Evolutionary conservation across 92 coral and sea anemone genomes (phyloP).

Genomic region (Epizoanthus stellaris): DNA sequence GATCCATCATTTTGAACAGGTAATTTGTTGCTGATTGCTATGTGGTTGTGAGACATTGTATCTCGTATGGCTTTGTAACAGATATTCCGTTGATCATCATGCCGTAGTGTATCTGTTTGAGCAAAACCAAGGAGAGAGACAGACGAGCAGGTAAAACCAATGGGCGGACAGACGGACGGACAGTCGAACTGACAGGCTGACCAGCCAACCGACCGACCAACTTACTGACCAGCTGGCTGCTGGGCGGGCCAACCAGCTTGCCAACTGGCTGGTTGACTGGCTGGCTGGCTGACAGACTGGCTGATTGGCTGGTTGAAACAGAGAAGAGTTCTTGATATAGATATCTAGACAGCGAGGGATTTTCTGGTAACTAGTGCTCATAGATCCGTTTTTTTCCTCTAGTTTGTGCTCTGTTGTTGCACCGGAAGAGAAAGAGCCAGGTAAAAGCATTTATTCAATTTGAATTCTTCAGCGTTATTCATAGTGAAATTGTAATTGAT

Average conservation of each 20-base stretch:
- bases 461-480: not conserved
- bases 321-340: no score
- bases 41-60: not conserved
- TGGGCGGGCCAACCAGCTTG: no score
- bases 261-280: no score
- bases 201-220: no score
- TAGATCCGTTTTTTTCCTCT: slow-evolving; percentile 12
- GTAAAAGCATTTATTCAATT: slow-evolving; percentile 31
- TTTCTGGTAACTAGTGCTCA: not conserved
- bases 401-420: slow-evolving; percentile 95
- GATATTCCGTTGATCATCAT: not conserved
- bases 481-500: no score
- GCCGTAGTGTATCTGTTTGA: slow-evolving; percentile 11
- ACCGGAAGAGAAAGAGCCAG: slow-evolving; percentile 91
- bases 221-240: no score
- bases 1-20: slow-evolving; percentile 90
- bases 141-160: no score
- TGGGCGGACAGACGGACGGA: no score
- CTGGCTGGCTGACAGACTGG: no score
- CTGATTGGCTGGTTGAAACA: no score
- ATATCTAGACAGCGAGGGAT: not conserved
- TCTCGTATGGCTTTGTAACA: not conserved
- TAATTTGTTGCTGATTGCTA: slow-evolving; percentile 9
- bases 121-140: not conserved
- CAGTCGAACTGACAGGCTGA: no score